Evolutionary conservation across 2,113 vertebrate species (phyloP).

Genomic region (Periophthalmus modestus): DNA sequence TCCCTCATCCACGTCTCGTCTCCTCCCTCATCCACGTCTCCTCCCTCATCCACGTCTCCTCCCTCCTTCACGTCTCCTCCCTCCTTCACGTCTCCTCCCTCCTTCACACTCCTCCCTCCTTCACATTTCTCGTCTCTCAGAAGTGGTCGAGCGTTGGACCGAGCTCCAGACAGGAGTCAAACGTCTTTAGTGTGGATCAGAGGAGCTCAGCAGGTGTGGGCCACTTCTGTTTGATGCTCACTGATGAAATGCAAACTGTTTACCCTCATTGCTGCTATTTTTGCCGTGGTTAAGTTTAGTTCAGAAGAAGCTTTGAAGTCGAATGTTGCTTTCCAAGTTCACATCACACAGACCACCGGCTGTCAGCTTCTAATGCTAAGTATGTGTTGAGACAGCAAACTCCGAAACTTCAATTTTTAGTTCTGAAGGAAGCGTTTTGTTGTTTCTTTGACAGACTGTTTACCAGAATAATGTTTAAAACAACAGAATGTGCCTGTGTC

Average conservation of each 20-base stretch:
- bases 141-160: not conserved
- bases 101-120: no score
- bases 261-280: conserved; percentile 13
- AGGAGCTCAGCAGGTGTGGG: conserved; percentile 15
- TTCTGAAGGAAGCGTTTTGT: not conserved
- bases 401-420: not conserved
- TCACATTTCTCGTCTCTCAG: not conserved
- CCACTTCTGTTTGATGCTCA: not conserved
- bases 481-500: not conserved
- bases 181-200: not conserved
- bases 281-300: conserved; percentile 14
- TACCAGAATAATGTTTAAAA: not conserved
- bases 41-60: no score
- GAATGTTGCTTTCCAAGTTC: conserved; percentile 5
- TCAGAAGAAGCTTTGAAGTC: conserved; percentile 15
- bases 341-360: not conserved
- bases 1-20: no score
- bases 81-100: no score
- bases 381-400: not conserved
- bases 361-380: not conserved
- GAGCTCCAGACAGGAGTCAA: not conserved
- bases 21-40: no score
- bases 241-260: conserved; percentile 3
- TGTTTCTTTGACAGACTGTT: not conserved
- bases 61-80: no score